These are phyloP conservation scores for Thereva nobilitata DNA, from an alignment of 2,888 invertebrate genomes.

Conservation along the genomic window DNA sequence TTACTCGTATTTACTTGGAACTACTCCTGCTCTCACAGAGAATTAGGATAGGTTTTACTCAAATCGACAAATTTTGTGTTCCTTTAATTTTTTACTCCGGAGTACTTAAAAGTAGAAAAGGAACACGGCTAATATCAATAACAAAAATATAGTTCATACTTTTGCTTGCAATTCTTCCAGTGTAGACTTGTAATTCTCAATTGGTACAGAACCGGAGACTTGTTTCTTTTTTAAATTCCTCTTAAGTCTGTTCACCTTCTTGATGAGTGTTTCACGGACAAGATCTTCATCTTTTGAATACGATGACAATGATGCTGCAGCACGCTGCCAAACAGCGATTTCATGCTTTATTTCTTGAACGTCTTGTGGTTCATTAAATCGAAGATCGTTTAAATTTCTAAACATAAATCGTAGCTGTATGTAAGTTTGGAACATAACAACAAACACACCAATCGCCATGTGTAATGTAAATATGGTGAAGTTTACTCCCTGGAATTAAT, in stretches of 20 bases:
- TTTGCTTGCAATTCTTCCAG: slow-evolving; percentile 64
- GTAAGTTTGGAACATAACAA: slow-evolving; percentile 73
- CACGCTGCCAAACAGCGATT: slow-evolving; percentile 82
- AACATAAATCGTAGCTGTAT: slow-evolving; percentile 74
- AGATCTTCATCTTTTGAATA: slow-evolving; percentile 85
- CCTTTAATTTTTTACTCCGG: too few relatives aligned
- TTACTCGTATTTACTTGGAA: too few relatives aligned
- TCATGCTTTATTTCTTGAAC: slow-evolving; percentile 75
- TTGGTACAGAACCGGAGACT: slow-evolving; percentile 60
- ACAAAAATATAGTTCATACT: slow-evolving; percentile 51
- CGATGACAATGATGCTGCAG: slow-evolving; percentile 76
- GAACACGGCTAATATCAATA: too few relatives aligned
- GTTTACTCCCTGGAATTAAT: slow-evolving; percentile 68
- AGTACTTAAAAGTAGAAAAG: too few relatives aligned
- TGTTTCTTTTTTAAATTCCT: slow-evolving; percentile 65
- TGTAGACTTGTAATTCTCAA: slow-evolving; percentile 67
- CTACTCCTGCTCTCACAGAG: too few relatives aligned
- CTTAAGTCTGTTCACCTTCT: slow-evolving; percentile 73
- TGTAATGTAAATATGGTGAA: slow-evolving; percentile 82
- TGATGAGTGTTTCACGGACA: slow-evolving; percentile 75
- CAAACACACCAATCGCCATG: slow-evolving; percentile 76
- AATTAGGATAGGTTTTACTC: too few relatives aligned
- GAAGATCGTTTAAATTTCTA: slow-evolving; percentile 70
- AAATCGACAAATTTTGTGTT: too few relatives aligned
- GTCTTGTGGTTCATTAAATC: slow-evolving; percentile 75